Evolutionary conservation across 2,888 invertebrate genomes (phyloP).

Genomic region (Rhimphoctona megacephalus): DNA sequence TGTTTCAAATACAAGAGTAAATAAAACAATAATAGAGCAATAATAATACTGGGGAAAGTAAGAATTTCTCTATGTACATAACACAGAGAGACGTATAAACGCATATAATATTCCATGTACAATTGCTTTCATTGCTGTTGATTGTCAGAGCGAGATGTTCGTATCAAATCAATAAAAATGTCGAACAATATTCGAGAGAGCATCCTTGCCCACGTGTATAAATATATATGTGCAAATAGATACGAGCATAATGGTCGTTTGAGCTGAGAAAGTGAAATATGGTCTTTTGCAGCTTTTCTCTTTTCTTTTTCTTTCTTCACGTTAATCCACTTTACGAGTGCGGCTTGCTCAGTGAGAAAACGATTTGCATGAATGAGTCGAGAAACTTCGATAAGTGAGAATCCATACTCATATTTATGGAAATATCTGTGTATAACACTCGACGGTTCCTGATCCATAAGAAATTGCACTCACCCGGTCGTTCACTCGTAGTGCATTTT

Average conservation of each 20-base stretch:
- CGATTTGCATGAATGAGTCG: conserved; percentile 68
- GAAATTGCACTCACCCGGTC: conserved; percentile 48
- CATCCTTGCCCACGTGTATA: conserved; percentile 18
- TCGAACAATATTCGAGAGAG: conserved; percentile 59
- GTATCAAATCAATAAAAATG: conserved; percentile 41
- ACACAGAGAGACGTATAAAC: conserved; percentile 22
- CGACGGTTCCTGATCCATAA: conserved; percentile 41
- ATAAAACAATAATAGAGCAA: conserved; percentile 26
- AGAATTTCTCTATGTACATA: conserved; percentile 60
- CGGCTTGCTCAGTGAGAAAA: conserved; percentile 53
- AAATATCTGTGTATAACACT: conserved; percentile 17
- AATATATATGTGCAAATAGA: not conserved
- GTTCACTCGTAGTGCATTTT: conserved; percentile 36
- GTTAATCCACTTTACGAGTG: conserved; percentile 9
- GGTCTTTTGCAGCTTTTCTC: conserved; percentile 46
- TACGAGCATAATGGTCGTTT: conserved; percentile 30
- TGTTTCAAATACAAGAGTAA: conserved; percentile 22
- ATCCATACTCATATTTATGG: conserved; percentile 13
- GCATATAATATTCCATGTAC: not conserved
- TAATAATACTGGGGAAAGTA: conserved; percentile 57
- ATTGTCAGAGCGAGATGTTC: conserved; percentile 42
- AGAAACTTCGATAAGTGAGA: conserved; percentile 56
- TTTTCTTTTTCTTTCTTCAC: conserved; percentile 9
- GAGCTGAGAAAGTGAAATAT: conserved; percentile 66
- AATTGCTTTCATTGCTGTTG: conserved; percentile 54